phyloP scores from a whole-genome alignment of 2,113 vertebrate genomes.

The Halichoerus grypus region DNA sequence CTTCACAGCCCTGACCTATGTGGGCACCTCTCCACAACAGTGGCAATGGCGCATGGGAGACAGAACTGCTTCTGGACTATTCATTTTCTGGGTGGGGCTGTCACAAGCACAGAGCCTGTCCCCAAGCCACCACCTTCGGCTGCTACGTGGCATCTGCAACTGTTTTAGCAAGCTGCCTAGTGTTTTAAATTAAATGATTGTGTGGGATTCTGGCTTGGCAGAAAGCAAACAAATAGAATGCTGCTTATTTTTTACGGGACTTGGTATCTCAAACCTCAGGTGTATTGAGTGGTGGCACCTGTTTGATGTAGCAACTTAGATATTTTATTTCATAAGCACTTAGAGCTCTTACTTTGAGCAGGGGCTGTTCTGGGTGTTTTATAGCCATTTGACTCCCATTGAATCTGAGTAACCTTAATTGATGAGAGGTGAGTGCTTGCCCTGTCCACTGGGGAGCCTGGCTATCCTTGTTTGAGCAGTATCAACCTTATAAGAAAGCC shows the following conservation, averaged over 20 bases:
- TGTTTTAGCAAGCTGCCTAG: background rate
- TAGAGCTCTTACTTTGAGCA: background rate
- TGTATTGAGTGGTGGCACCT: background rate
- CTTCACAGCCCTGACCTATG: background rate
- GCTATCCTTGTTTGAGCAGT: background rate
- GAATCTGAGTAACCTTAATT: background rate
- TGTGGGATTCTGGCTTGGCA: background rate
- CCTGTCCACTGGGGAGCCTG: background rate
- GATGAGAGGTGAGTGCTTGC: background rate
- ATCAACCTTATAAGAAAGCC: background rate
- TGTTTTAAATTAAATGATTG: background rate
- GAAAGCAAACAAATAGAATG: background rate
- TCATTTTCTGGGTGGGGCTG: background rate
- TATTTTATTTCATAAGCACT: conserved; percentile 5
- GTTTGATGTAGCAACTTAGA: background rate
- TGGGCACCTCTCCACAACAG: background rate
- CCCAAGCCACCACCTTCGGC: background rate
- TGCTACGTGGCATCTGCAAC: background rate
- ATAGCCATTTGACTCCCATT: background rate
- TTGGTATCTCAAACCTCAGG: conserved; percentile 3
- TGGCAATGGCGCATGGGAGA: background rate
- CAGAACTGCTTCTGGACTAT: background rate
- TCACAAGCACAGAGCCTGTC: background rate
- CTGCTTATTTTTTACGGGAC: background rate
- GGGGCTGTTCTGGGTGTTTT: background rate